A percentile compares a stretch with the other conserved stretches of the same genome.
phyloP scores from a whole-genome alignment of 2,113 vertebrate species.

The Apodemus sylvaticus region DNA sequence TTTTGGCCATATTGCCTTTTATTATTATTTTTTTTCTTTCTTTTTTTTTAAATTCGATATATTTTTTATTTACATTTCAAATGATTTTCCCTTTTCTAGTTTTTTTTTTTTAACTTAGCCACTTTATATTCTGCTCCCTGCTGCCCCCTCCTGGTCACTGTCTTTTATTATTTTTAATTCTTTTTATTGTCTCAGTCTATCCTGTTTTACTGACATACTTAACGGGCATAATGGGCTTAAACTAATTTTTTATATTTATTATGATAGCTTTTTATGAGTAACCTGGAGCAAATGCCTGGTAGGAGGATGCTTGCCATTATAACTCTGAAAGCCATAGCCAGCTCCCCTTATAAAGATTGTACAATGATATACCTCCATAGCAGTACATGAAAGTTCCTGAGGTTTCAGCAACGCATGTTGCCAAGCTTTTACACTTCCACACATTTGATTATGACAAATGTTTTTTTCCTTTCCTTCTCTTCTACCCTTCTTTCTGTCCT shows the following conservation, averaged over 20 bases:
- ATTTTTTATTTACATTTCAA: too few species aligned
- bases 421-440: background rate
- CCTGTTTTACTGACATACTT: background rate
- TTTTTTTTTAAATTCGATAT: too few species aligned
- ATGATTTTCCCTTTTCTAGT: too few species aligned
- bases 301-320: background rate
- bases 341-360: background rate
- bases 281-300: slow-evolving; percentile 1
- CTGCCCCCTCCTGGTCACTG: too few species aligned
- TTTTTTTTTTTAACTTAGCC: too few species aligned
- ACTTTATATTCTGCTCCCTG: too few species aligned
- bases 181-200: slow-evolving; percentile 3
- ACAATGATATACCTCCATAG: background rate
- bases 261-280: background rate
- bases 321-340: background rate
- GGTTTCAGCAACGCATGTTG: background rate
- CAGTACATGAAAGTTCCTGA: background rate
- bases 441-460: background rate
- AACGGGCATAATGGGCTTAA: slow-evolving; percentile 33
- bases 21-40: background rate
- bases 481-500: background rate
- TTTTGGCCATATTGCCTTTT: background rate
- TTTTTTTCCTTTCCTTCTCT: background rate
- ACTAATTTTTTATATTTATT: background rate
- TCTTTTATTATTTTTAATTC: background rate